These are phyloP conservation scores for Scyliorhinus canicula DNA, from an alignment of 2,797 vertebrate species.

Conservation along the genomic window DNA sequence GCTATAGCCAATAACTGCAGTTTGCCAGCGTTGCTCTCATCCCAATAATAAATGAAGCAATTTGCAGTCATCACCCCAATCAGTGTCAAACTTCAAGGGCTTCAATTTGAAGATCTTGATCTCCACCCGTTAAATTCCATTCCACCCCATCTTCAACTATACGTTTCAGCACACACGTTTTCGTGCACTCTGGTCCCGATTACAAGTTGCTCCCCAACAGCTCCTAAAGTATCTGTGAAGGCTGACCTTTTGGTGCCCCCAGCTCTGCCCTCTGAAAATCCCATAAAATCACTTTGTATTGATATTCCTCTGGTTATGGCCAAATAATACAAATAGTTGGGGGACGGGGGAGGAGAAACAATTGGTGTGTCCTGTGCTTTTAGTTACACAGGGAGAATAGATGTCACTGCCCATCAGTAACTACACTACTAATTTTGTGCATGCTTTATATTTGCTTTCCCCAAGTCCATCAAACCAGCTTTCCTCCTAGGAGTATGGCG, in stretches of 20 bases:
- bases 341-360: neutral
- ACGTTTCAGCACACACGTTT: neutral
- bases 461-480: neutral
- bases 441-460: neutral
- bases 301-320: neutral
- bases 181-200: neutral
- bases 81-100: neutral
- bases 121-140: neutral
- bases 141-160: neutral
- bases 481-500: neutral
- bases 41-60: neutral
- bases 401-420: neutral
- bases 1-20: neutral
- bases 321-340: neutral
- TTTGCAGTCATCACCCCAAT: neutral
- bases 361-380: neutral
- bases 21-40: neutral
- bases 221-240: neutral
- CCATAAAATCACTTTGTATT: neutral
- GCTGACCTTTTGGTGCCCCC: neutral
- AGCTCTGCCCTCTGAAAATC: neutral
- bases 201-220: neutral
- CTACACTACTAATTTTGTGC: neutral
- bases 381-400: neutral
- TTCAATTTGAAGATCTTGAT: neutral